Evolutionary conservation across 2,113 vertebrate genomes (phyloP).

Genomic region (Dissostichus mawsoni): DNA sequence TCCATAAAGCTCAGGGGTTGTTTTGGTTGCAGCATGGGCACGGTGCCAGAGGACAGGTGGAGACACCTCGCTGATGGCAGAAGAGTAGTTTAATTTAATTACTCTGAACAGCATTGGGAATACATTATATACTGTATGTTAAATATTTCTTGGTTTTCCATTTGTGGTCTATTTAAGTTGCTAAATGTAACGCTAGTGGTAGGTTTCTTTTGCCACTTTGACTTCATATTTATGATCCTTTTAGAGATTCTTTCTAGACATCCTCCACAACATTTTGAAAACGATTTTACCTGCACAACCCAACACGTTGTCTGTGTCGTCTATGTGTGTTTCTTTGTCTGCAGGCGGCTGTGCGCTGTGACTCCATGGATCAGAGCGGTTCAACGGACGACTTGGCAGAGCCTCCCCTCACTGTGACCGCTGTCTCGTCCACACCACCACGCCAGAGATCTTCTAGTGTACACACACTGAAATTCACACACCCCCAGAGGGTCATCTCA

Average conservation of each 20-base stretch:
- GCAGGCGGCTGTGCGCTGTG: constrained; percentile 86
- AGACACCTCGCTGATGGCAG: too few relatives aligned
- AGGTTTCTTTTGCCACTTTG: constrained; percentile 28
- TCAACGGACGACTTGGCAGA: constrained; percentile 74
- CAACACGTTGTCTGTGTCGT: background rate
- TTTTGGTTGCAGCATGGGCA: too few relatives aligned
- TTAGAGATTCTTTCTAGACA: background rate
- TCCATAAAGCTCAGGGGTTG: too few relatives aligned
- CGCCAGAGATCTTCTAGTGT: constrained; percentile 75
- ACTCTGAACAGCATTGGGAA: too few relatives aligned
- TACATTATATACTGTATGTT: too few relatives aligned
- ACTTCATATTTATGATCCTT: background rate
- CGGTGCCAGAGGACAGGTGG: too few relatives aligned
- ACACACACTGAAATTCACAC: constrained; percentile 71
- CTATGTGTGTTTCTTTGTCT: constrained; percentile 18
- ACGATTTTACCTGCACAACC: too few relatives aligned
- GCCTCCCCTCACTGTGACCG: constrained; percentile 49
- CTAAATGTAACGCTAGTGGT: too few relatives aligned
- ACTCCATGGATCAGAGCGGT: constrained; percentile 72
- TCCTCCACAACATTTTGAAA: background rate
- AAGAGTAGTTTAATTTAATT: too few relatives aligned
- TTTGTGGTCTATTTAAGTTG: too few relatives aligned
- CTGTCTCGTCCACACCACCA: constrained; percentile 64
- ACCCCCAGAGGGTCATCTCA: constrained; percentile 77
- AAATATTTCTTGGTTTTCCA: too few relatives aligned